These are phyloP conservation scores for Blera fallax DNA, from an alignment of 2,888 invertebrate species.

Conservation along the genomic window DNA sequence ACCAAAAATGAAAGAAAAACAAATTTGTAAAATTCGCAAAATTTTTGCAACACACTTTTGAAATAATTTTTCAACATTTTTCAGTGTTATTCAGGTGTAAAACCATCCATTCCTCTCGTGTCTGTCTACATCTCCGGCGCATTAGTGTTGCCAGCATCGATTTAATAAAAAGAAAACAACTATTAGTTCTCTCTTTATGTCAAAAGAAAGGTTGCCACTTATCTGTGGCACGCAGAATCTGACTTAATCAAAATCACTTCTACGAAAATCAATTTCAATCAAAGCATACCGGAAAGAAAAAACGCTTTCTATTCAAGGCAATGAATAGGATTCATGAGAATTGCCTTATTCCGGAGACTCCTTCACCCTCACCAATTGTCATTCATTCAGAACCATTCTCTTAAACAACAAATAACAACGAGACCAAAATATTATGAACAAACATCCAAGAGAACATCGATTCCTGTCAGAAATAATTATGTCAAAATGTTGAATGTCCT, in stretches of 20 bases:
- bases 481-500: background rate
- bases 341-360: background rate
- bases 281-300: background rate
- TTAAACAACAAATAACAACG: background rate
- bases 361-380: background rate
- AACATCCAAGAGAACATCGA: background rate
- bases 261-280: background rate
- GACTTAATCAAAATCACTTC: background rate
- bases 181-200: too few relatives aligned
- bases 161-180: too few relatives aligned
- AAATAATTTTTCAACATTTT: too few relatives aligned
- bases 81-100: too few relatives aligned
- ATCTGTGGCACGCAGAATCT: background rate
- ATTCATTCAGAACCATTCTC: background rate
- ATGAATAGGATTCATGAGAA: background rate
- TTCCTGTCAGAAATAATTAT: conserved; percentile 1
- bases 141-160: too few relatives aligned
- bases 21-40: too few relatives aligned
- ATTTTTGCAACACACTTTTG: too few relatives aligned
- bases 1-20: too few relatives aligned
- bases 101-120: too few relatives aligned
- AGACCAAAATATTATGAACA: background rate
- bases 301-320: background rate
- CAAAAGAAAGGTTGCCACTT: too few relatives aligned
- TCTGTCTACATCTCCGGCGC: too few relatives aligned